Evolutionary conservation across 1,140 invertebrate genomes (phyloP), one percentile per base, ranked within the genome.

Genomic region (Riptortus pedestris): DNA sequence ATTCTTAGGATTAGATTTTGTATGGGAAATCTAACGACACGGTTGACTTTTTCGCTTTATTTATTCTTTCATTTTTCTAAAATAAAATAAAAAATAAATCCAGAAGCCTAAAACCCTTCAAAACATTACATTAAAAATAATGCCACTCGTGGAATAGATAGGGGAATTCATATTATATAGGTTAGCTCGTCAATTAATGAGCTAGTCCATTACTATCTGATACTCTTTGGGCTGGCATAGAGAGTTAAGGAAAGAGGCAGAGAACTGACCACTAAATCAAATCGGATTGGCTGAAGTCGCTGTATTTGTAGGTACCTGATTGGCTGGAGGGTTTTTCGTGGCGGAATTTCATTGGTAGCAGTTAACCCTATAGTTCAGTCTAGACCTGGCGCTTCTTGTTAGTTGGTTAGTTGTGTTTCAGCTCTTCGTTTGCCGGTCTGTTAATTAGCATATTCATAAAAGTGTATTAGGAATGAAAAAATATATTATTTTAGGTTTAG

Each of bases 381-480:
- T 51, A 48, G 33, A 61, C 62, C 28, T 57, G 31, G 65, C 63
- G 27, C 59, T 67, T 28, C 27, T n/a, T 4, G 7, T n/a, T 2
- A 38, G 28, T 24, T 4, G 28, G 16, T 27, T 38, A 16, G 57
- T 59, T 24, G 28, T 59, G 28, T 12, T 24, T n/a, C n/a, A n/a
- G n/a, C n/a, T 4, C 12, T 1, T 26, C 14, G 22, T 0, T 11
- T 38, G 33, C 57, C 28, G 28, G 57, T 24, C 1, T n/a, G n/a
- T n/a, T 38, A 38, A 38, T 38, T 14, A 38, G 31, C 31, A 5
- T 38, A 14, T 14, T 38, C 31, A 5, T 38, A 7, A 7, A 38
- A 38, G 5, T 38, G 31, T 7, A 38, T 38, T 38, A 45, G 58
- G 63, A 69, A 83, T 83, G 82, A 83, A 77, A 71, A 77, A 79